phyloP scores from a whole-genome alignment of 2,888 invertebrate genomes.

The Eurytoma adleriae region DNA sequence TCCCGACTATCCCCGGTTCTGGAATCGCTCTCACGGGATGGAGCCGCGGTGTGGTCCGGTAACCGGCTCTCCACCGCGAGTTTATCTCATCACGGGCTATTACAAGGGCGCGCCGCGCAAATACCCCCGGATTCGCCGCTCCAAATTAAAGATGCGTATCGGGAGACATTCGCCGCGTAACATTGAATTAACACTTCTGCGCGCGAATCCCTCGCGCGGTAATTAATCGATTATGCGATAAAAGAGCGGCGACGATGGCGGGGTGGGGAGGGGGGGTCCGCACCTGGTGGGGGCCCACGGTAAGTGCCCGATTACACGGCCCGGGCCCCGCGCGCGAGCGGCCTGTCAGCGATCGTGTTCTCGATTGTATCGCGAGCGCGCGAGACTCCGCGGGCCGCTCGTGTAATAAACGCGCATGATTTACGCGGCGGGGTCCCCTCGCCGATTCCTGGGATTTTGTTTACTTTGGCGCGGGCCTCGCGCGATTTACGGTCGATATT shows the following conservation, averaged over 20 bases:
- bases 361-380: conserved; percentile 57
- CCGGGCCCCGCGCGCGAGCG: conserved; percentile 42
- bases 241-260: conserved; percentile 26
- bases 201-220: conserved; percentile 57
- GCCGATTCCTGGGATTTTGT: conserved; percentile 22
- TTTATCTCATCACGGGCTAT: conserved; percentile 64
- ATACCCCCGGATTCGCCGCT: conserved; percentile 15
- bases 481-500: conserved; percentile 16
- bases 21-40: background rate
- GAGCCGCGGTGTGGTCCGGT: conserved; percentile 10
- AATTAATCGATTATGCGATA: conserved; percentile 68
- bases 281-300: conserved; percentile 54
- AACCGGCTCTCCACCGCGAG: background rate
- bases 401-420: conserved; percentile 51
- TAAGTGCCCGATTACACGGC: conserved; percentile 54
- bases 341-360: conserved; percentile 61
- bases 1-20: background rate
- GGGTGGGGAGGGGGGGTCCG: conserved; percentile 38
- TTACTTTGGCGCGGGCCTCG: conserved; percentile 24
- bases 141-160: conserved; percentile 72
- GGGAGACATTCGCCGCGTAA: conserved; percentile 66
- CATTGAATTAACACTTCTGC: conserved; percentile 70
- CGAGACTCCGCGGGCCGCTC: conserved; percentile 27
- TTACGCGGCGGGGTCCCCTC: conserved; percentile 16
- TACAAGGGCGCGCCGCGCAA: conserved; percentile 59